Percentiles rank a stretch among this genome's conserved stretches.
phyloP scores from a whole-genome alignment of 2,888 invertebrate species.

The Eupithecia vulgata region DNA sequence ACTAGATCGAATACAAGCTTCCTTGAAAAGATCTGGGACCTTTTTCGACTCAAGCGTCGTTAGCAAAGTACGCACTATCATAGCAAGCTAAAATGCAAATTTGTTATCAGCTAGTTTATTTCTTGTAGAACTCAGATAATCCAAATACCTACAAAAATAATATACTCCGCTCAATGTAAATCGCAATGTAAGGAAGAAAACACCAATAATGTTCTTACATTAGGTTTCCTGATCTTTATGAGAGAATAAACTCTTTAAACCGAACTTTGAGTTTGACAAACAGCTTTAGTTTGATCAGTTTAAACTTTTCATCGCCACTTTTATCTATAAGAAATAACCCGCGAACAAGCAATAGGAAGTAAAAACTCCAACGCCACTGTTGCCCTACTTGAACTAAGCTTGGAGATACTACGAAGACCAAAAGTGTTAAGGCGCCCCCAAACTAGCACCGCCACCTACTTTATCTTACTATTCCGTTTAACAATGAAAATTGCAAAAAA shows the following conservation, averaged over 20 bases:
- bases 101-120: too few relatives aligned
- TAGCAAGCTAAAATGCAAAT: too few relatives aligned
- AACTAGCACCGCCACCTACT: too few relatives aligned
- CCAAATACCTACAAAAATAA: not conserved
- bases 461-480: too few relatives aligned
- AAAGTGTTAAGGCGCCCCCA: too few relatives aligned
- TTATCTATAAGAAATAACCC: constrained; percentile 4
- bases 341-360: constrained; percentile 13
- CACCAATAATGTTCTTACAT: not conserved
- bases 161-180: not conserved
- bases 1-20: too few relatives aligned
- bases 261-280: constrained; percentile 12
- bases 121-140: too few relatives aligned
- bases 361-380: constrained; percentile 24
- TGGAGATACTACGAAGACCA: not conserved
- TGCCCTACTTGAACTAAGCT: constrained; percentile 24
- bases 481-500: too few relatives aligned
- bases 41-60: too few relatives aligned
- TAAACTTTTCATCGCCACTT: constrained; percentile 17
- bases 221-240: not conserved
- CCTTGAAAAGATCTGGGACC: too few relatives aligned
- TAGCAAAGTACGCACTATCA: too few relatives aligned
- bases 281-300: not conserved
- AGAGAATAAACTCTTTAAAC: not conserved
- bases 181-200: not conserved